These are phyloP conservation scores for Byasa hedistus DNA, from an alignment of 2,888 invertebrate genomes.

Conservation along the genomic window DNA sequence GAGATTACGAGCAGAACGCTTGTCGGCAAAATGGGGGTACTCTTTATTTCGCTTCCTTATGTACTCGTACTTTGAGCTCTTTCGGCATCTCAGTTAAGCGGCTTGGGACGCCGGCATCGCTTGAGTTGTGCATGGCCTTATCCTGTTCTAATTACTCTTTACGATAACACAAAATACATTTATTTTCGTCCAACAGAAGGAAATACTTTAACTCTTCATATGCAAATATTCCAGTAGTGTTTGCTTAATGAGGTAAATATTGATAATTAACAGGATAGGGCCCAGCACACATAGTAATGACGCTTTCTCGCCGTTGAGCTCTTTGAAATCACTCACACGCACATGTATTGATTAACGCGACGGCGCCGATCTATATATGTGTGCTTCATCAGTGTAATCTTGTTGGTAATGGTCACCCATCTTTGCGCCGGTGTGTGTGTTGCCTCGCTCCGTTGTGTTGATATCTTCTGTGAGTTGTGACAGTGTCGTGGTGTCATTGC, in stretches of 20 bases:
- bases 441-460: constrained; percentile 67
- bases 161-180: constrained; percentile 50
- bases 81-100: constrained; percentile 71
- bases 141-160: constrained; percentile 54
- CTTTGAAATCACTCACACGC: constrained; percentile 81
- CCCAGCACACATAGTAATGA: constrained; percentile 43
- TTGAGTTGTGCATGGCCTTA: constrained; percentile 68
- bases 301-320: constrained; percentile 52
- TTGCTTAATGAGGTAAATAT: background rate
- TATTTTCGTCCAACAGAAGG: constrained; percentile 42
- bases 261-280: constrained; percentile 51
- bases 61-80: constrained; percentile 74
- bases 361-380: constrained; percentile 74
- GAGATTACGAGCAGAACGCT: constrained; percentile 80
- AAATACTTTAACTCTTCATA: background rate
- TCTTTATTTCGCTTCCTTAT: constrained; percentile 73
- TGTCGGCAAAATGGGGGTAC: constrained; percentile 69
- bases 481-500: constrained; percentile 68
- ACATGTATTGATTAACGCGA: constrained; percentile 84
- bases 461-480: constrained; percentile 69
- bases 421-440: constrained; percentile 59
- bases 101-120: constrained; percentile 61
- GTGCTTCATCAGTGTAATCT: constrained; percentile 67
- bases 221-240: background rate
- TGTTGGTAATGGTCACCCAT: constrained; percentile 42